These are phyloP conservation scores for Anoncus sp. DNA, from an alignment of 2,888 invertebrate species.

Conservation along the genomic window DNA sequence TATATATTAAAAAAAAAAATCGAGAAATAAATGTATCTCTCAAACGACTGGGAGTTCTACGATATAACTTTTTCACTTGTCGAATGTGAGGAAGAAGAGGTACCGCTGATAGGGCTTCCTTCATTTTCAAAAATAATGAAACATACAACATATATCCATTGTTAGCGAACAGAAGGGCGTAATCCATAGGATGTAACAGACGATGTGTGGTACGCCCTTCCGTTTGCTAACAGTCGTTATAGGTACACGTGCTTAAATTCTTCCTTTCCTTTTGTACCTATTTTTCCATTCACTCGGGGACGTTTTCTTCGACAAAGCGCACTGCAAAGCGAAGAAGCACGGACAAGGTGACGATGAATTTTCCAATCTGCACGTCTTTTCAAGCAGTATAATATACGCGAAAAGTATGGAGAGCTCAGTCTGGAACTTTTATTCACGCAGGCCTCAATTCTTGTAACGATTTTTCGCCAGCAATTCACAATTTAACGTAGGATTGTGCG, in stretches of 20 bases:
- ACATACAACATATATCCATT: no score
- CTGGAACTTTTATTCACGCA: conserved; percentile 14
- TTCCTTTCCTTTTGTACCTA: neutral
- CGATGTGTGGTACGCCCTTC: neutral
- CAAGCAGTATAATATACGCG: neutral
- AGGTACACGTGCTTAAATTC: neutral
- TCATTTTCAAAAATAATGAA: no score
- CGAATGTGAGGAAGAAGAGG: no score
- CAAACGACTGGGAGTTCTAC: no score
- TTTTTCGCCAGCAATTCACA: neutral
- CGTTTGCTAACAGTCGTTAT: neutral
- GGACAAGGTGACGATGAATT: conserved; percentile 32
- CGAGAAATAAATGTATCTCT: no score
- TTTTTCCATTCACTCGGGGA: conserved; percentile 6
- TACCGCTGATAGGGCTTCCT: no score
- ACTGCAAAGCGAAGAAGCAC: conserved; percentile 10
- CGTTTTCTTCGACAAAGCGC: conserved; percentile 14
- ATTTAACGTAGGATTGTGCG: neutral
- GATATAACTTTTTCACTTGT: no score
- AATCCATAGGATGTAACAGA: neutral
- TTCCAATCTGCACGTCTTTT: conserved; percentile 13
- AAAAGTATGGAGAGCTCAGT: neutral
- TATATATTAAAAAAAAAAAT: no score
- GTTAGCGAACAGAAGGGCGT: neutral
- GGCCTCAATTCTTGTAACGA: neutral